Percentiles rank a stretch among this genome's conserved stretches.
These are phyloP conservation scores for Sphecodes monilicornis DNA, from an alignment of 2,888 invertebrate species.

Conservation along the genomic window DNA sequence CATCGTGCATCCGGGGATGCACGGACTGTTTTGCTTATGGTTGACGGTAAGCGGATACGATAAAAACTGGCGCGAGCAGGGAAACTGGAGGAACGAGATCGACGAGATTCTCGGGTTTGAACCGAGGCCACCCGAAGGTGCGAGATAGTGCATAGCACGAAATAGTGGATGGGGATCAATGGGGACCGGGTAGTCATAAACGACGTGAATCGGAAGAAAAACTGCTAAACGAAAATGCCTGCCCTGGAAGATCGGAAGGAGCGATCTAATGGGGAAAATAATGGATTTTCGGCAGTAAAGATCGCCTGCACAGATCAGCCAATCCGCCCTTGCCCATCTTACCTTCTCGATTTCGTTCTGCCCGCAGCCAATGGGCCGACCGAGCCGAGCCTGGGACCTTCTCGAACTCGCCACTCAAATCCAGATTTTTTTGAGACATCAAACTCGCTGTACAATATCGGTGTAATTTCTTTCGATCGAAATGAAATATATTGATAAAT, in stretches of 20 bases:
- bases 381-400: constrained; percentile 36
- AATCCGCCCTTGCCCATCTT: constrained; percentile 67
- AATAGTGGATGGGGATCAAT: constrained; percentile 59
- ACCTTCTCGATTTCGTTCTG: constrained; percentile 56
- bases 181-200: constrained; percentile 78
- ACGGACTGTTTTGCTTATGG: constrained; percentile 66
- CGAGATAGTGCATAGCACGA: constrained; percentile 62
- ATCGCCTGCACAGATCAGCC: constrained; percentile 80
- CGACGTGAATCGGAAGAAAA: constrained; percentile 82
- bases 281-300: constrained; percentile 84
- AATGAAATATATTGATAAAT: no score
- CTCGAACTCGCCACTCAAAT: constrained; percentile 24
- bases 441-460: no score
- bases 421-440: background rate
- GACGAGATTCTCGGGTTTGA: constrained; percentile 68
- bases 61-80: constrained; percentile 62
- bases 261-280: constrained; percentile 84
- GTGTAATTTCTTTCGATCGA: no score
- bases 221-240: constrained; percentile 84
- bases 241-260: constrained; percentile 77
- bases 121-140: constrained; percentile 68
- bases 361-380: constrained; percentile 36
- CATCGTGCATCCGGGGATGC: constrained; percentile 13
- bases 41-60: constrained; percentile 50
- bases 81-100: constrained; percentile 71